Base-by-base conservation (phyloP, 2,888 invertebrate genomes). In the Caenorhabditis sulstoni region DNA sequence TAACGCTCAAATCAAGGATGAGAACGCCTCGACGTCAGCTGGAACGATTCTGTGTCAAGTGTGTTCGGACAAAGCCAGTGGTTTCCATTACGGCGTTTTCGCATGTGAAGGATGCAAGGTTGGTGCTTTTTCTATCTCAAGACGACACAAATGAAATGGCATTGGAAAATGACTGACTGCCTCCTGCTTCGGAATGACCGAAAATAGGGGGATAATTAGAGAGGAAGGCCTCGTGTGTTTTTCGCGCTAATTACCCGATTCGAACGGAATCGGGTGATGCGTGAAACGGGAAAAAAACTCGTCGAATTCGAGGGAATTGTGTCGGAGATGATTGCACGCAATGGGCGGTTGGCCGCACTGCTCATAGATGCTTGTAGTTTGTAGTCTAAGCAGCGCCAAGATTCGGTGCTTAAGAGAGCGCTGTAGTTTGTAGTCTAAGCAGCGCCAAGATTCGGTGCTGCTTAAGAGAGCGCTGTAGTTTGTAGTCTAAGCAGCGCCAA, bases 41-140 rank as follows among this genome's bases (percentile, higher is more conserved):
- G 71, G 71, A 35, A 78, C 71, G 22, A 73, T 85, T 29, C 75
- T 88, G 45, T 88, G 88, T 67, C 87, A 87, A 71, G 88, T 89
- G 50, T 89, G 89, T 77, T 87, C 87, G 35, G 89, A 89, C 79
- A 78, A 79, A 23, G 89, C 89, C 37, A 82, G 83, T 65, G 89
- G 89, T 37, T 89, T 88, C 67, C 89, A 89, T 74, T 89, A 89
- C 58, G 89, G 89, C 7, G 87, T 87, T 22, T 83, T 86, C 59
- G 84, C 86, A 14, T 88, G 88, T 58, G 88, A 88, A 59, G 88
- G 88, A 45, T 88, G 88, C 80, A 88, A 88, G 84, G 85, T 85
- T 52, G 9, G 22, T 16, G 41, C 9, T 16, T 29, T 29, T 29
- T 29, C 29, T 29, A 3, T 7, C 29, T 7, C 29, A 7, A 29